phyloP scores from a whole-genome alignment of 2,113 vertebrate genomes.

The Acinonyx jubatus region DNA sequence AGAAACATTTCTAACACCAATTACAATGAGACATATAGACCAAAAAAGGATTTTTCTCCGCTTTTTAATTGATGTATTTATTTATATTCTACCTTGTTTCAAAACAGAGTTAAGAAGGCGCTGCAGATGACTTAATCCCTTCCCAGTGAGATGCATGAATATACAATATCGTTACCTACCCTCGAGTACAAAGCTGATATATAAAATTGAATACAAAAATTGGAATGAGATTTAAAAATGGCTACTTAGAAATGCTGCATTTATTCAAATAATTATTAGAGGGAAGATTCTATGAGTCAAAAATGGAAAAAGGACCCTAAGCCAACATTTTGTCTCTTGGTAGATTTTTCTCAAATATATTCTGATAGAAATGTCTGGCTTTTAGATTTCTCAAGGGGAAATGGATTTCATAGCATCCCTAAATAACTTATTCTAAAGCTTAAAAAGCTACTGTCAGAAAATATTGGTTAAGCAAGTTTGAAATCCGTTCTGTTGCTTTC shows the following conservation, averaged over 20 bases:
- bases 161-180: background rate
- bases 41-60: background rate
- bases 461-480: background rate
- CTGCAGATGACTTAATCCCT: background rate
- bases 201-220: background rate
- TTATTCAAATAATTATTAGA: background rate
- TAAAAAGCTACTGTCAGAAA: background rate
- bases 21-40: background rate
- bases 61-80: background rate
- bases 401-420: background rate
- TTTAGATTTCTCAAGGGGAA: slow-evolving; percentile 43
- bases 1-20: background rate
- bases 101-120: background rate
- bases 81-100: background rate
- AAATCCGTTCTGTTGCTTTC: background rate
- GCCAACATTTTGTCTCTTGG: background rate
- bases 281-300: background rate
- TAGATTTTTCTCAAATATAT: slow-evolving; percentile 18
- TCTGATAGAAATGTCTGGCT: background rate
- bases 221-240: background rate
- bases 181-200: background rate
- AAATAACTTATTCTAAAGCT: background rate
- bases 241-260: background rate
- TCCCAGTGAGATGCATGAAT: background rate
- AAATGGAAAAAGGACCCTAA: background rate